Evolutionary conservation across 1,140 invertebrate genomes (phyloP).

Genomic region (Procambarus virginalis): DNA sequence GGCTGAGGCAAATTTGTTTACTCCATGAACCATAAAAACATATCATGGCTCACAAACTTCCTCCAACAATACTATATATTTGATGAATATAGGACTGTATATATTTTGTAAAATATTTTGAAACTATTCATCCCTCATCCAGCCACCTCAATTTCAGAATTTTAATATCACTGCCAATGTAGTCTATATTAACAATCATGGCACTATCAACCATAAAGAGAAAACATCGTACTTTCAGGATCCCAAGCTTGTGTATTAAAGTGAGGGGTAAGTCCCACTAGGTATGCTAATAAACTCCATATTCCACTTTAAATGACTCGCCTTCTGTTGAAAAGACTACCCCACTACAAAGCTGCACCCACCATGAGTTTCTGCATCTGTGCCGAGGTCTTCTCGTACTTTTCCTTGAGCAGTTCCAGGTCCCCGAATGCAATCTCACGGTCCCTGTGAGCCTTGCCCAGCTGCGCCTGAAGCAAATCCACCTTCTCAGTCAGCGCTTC

Average conservation of each 20-base stretch:
- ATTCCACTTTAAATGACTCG: neutral
- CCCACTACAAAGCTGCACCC: constrained; percentile 44
- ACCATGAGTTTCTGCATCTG: constrained; percentile 79
- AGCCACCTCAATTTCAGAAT: neutral
- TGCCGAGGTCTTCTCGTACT: constrained; percentile 85
- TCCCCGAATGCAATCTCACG: constrained; percentile 88
- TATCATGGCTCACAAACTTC: no score
- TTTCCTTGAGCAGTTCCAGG: constrained; percentile 88
- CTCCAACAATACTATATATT: no score
- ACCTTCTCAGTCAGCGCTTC: constrained; percentile 84
- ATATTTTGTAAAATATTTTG: neutral
- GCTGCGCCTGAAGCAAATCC: constrained; percentile 85
- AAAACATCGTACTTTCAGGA: neutral
- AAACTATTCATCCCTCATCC: neutral
- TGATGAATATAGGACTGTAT: no score
- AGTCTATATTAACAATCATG: neutral
- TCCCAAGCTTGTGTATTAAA: constrained; percentile 24
- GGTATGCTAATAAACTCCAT: constrained; percentile 20
- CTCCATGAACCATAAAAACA: no score
- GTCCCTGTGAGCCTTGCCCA: constrained; percentile 88
- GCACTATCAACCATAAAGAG: no score
- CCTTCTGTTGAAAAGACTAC: neutral
- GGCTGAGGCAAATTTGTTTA: no score
- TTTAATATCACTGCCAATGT: constrained; percentile 25
- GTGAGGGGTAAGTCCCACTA: constrained; percentile 13